Evolutionary conservation across 2,888 invertebrate genomes (phyloP).

Genomic region (Pristionchus exspectatus): DNA sequence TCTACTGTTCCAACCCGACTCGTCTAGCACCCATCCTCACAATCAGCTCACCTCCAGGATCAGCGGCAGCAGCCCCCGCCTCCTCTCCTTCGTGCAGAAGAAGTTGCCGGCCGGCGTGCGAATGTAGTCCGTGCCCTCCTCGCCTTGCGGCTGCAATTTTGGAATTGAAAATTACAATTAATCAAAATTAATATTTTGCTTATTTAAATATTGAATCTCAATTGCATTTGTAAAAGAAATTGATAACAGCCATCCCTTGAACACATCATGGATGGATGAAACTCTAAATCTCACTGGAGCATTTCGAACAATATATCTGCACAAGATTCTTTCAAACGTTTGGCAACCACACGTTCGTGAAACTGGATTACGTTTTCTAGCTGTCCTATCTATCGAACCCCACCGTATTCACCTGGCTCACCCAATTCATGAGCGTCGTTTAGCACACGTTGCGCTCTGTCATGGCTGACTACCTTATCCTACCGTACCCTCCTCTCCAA

Average conservation of each 20-base stretch:
- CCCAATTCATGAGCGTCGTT: conserved; percentile 87
- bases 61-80: conserved; percentile 94
- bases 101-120: conserved; percentile 92
- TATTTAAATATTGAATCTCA: no score
- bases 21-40: neutral
- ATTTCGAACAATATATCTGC: neutral
- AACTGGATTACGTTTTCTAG: no score
- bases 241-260: no score
- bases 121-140: conserved; percentile 85
- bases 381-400: no score
- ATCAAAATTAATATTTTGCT: no score
- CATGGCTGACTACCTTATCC: conserved; percentile 88
- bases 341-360: no score
- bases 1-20: neutral
- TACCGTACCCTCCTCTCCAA: neutral
- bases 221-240: no score
- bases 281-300: neutral
- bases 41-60: conserved; percentile 86
- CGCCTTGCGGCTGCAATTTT: conserved; percentile 61
- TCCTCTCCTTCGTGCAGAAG: conserved; percentile 90
- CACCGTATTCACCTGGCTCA: no score
- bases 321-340: neutral
- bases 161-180: no score
- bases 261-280: no score
- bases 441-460: conserved; percentile 99